Evolutionary conservation across 2,888 invertebrate species (phyloP).

Genomic region (Melinopterus prodromus): DNA sequence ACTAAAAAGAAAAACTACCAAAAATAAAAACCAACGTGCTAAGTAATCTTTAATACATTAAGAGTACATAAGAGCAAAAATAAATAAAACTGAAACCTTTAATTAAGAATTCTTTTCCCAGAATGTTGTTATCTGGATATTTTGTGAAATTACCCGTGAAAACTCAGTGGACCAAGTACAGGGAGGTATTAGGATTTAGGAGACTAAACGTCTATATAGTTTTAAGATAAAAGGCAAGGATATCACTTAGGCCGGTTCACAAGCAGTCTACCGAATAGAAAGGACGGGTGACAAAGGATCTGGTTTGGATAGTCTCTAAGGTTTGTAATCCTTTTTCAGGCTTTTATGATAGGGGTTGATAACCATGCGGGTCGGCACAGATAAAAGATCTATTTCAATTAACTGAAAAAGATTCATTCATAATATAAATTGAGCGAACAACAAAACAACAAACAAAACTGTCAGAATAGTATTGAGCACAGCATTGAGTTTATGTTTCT

Average conservation of each 20-base stretch:
- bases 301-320: neutral
- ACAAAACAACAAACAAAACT: no score
- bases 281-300: neutral
- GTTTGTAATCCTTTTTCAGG: neutral
- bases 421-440: no score
- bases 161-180: neutral
- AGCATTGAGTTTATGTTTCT: no score
- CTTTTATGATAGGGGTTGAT: neutral
- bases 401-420: no score
- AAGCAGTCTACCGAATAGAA: no score
- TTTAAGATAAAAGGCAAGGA: neutral
- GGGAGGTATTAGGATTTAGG: neutral
- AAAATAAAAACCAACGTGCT: no score
- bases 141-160: neutral
- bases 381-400: neutral
- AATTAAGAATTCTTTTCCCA: neutral
- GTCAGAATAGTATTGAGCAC: no score
- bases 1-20: no score
- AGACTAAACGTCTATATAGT: neutral
- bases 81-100: neutral
- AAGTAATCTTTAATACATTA: no score
- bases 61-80: neutral
- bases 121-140: neutral
- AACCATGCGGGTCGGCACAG: neutral
- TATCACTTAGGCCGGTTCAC: no score